These are phyloP conservation scores for Eurytoma adleriae DNA, from an alignment of 2,888 invertebrate species.

Conservation along the genomic window DNA sequence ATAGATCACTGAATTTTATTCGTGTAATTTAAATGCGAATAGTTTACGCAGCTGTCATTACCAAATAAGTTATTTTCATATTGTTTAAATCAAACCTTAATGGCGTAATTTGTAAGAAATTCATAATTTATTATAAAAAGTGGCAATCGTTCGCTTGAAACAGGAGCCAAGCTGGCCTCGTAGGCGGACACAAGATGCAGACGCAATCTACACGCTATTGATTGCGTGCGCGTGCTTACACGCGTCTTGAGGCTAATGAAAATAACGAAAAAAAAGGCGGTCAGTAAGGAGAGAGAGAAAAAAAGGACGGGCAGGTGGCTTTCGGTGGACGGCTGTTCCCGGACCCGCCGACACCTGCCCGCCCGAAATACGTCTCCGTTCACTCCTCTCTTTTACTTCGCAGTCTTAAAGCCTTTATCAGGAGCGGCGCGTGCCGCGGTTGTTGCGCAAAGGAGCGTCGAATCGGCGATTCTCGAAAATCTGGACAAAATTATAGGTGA, in stretches of 20 bases:
- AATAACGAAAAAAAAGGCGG: not conserved
- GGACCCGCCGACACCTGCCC: constrained; percentile 44
- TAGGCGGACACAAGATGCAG: not conserved
- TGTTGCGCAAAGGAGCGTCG: constrained; percentile 39
- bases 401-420: constrained; percentile 48
- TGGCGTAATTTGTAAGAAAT: not conserved
- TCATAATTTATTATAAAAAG: too few species aligned
- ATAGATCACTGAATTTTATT: too few species aligned
- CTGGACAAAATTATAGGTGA: constrained; percentile 44
- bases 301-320: constrained; percentile 62
- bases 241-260: not conserved
- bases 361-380: constrained; percentile 6
- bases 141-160: not conserved
- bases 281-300: not conserved
- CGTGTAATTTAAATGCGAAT: too few species aligned
- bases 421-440: constrained; percentile 45
- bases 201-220: not conserved
- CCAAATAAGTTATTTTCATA: not conserved
- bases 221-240: not conserved
- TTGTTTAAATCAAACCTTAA: not conserved
- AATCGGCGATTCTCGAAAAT: constrained; percentile 43
- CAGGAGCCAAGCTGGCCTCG: not conserved
- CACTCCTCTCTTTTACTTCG: not conserved
- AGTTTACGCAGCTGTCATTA: too few species aligned
- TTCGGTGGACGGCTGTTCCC: constrained; percentile 39